Evolutionary conservation across 2,797 vertebrate genomes (phyloP), one percentile per base, ranked within the genome.

Genomic region (Scolopax rusticola): DNA sequence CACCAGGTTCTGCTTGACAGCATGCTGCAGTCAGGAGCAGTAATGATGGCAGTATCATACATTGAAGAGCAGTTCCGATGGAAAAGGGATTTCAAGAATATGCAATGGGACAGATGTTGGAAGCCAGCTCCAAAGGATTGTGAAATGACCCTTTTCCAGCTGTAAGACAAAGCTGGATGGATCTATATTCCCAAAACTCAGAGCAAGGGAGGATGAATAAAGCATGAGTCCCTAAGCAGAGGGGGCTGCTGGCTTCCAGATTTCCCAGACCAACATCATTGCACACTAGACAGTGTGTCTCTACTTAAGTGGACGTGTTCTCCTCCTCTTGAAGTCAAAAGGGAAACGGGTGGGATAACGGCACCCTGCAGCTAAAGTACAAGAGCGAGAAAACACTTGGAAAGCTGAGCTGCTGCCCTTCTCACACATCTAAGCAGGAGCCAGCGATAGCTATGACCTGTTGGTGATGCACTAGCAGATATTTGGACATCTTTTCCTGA

Each of bases 131-230:
- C 88, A 93, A 87, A 60, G 18, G 60, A 89, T 94, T 96, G 85
- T 84, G 91, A 95, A 96, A 95, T 87, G 50, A 83, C 88, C 64
- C 54, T 91, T 93, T 36, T 85, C 21, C 93, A 96, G 83, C 81
- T 89, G 71, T 82, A 89, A 87, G 56, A 90, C 74, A 93, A 93
- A 94, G n/a, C 74, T 96, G 94, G 76, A 90, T 84, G 79, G 51
- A 64, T 86, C 47, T 87, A 6, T 51, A 82, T 51, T 96, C 90
- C 87, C 92, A 95, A 94, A 93, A 79, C 93, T 83, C 92, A 94
- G 71, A 84, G 77, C 64, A 83, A 86, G 64, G 57, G 23, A 82
- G 21, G 25, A 87, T 83, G 48, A 93, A 57, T 53, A 84, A 83
- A 95, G 28, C 4, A 2, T 78, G 88, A 82, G 50, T 50, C 81